Evolutionary conservation across 92 coral and sea anemone genomes (phyloP).

Genomic region (Porites cylindrica): DNA sequence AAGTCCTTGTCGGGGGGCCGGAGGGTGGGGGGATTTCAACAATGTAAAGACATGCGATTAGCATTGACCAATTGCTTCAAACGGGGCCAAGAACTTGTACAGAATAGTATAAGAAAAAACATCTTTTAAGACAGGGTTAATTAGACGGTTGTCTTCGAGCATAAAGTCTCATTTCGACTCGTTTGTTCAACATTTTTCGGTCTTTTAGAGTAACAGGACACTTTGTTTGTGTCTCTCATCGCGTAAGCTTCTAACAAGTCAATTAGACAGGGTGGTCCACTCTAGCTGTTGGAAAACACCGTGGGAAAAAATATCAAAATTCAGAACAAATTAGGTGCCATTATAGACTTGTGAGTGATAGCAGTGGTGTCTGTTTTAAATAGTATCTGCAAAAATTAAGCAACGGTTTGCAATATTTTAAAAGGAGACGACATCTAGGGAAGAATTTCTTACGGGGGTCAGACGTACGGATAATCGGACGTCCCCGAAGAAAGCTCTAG

Average conservation of each 20-base stretch:
- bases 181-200: slow-evolving; percentile 33
- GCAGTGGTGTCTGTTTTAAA: slow-evolving; percentile 4
- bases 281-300: slow-evolving; percentile 35
- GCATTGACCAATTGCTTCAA: not conserved
- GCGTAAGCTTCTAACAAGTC: slow-evolving; percentile 6
- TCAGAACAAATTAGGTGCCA: not conserved
- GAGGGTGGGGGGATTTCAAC: not conserved
- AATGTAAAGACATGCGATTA: not conserved
- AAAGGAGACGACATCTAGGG: no score
- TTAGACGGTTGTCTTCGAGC: not conserved
- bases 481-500: not conserved
- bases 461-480: not conserved
- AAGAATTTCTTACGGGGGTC: not conserved
- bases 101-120: not conserved
- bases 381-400: not conserved
- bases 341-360: slow-evolving; percentile 20
- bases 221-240: slow-evolving; percentile 29
- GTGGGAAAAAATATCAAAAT: not conserved
- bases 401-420: not conserved
- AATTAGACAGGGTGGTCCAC: slow-evolving; percentile 34
- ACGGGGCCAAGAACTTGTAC: not conserved
- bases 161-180: not conserved
- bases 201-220: slow-evolving; percentile 36
- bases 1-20: no score
- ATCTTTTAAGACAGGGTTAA: not conserved